Evolutionary conservation across 2,113 vertebrate genomes (phyloP), one percentile per base, ranked within the genome.

Genomic region (Brevimyrus niger): DNA sequence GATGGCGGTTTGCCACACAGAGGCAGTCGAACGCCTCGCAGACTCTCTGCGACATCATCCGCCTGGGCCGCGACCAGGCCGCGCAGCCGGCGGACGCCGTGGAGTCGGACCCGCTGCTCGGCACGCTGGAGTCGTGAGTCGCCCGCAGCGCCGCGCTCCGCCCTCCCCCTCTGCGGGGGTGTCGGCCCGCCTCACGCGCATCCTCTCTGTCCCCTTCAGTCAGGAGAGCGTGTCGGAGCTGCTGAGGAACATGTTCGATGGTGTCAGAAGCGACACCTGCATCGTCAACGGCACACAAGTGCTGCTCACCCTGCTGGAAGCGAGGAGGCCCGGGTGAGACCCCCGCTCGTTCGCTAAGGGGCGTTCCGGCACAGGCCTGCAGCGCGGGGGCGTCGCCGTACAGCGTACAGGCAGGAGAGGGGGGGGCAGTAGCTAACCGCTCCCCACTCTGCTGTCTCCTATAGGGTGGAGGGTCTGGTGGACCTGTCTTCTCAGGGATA

Each of bases 11-110:
- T 65, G 31, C 27, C 9, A 23, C 46, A 1, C 95, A 99, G 98
- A 98, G 97, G 95, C 98, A 99, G 95, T 99, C 98, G 58, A 99
- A 99, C 3, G 98, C 98, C 85, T 98, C 98, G 89, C 98, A 99
- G 93, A 98, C 98, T 19, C 96, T 99, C 92, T 99, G 98, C 92
- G 98, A 99, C 94, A 97, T 99, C 91, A 95, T 99, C 88, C 95
- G 98, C 92, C 94, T 99, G 93, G 98, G 98, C 96, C 96, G 97
- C 93, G 98, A 99, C 96, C 98, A 99, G 96, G 96, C 96, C 94
- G 95, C 93, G 94, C 98, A 97, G 92, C 95, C 97, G 91, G 97
- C 97, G 91, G 98, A 99, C 82, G 94, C 94, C 7, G 89, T 94
- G 10, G 97, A 98, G 93, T 94, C 96, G 0, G 97, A 99, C 87